Evolutionary conservation across 2,888 invertebrate species (phyloP).

Genomic region (Lissocephala sabroskyi): DNA sequence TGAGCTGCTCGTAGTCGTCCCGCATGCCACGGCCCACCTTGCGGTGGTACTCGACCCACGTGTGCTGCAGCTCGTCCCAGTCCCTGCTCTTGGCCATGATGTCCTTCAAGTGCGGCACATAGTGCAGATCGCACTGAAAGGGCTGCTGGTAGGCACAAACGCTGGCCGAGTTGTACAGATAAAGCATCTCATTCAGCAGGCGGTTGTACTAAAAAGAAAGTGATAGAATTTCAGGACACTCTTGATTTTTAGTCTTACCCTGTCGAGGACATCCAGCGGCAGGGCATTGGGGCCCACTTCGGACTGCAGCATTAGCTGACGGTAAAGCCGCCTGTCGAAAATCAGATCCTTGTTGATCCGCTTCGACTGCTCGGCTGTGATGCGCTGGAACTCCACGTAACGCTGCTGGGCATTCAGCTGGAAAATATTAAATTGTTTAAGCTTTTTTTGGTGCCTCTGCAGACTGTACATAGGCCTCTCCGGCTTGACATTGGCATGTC

Average conservation of each 20-base stretch:
- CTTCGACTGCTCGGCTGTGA: constrained; percentile 83
- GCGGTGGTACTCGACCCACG: constrained; percentile 93
- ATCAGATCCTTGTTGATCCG: constrained; percentile 79
- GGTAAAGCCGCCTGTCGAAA: constrained; percentile 79
- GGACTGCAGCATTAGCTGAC: constrained; percentile 83
- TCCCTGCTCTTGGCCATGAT: constrained; percentile 87
- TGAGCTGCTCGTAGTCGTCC: constrained; percentile 85
- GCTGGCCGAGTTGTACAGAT: constrained; percentile 88
- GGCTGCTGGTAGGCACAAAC: constrained; percentile 90
- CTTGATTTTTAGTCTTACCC: constrained; percentile 75
- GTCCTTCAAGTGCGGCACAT: constrained; percentile 83
- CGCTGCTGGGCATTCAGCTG: constrained; percentile 86
- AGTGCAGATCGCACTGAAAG: constrained; percentile 84
- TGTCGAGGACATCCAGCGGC: constrained; percentile 85
- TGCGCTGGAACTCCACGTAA: constrained; percentile 87
- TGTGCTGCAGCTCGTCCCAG: constrained; percentile 90
- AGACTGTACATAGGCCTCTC: constrained; percentile 10
- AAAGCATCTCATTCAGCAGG: constrained; percentile 89
- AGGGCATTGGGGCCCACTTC: constrained; percentile 89
- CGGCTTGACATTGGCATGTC: constrained; percentile 55
- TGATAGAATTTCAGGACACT: not conserved
- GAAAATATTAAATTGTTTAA: constrained; percentile 27
- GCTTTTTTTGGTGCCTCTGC: not conserved
- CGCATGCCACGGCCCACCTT: constrained; percentile 86
- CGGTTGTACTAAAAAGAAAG: constrained; percentile 82